A percentile compares a stretch with the other conserved stretches of the same genome.
phyloP scores from a whole-genome alignment of 2,113 vertebrate species.

The Phylloscopus trochilus region DNA sequence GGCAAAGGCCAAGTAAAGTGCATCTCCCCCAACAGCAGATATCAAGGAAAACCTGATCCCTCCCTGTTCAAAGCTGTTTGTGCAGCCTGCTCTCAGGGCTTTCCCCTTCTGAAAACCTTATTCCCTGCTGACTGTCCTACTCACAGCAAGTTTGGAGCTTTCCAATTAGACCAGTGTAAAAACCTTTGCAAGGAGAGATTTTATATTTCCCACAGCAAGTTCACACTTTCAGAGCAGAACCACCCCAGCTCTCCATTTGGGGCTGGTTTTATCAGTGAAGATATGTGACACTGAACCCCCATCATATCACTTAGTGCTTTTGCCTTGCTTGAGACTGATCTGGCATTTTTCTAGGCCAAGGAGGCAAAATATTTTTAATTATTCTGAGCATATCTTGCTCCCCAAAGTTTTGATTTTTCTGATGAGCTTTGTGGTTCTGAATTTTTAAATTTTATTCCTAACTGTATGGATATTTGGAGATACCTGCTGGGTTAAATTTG shows the following conservation, averaged over 20 bases:
- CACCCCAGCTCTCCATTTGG: background rate
- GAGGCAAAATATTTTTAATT: constrained; percentile 8
- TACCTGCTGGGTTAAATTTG: background rate
- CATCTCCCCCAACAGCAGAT: background rate
- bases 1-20: background rate
- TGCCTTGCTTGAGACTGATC: background rate
- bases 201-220: background rate
- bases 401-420: background rate
- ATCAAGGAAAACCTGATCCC: background rate
- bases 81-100: background rate
- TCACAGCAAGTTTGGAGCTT: background rate
- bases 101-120: background rate
- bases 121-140: background rate
- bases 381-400: background rate
- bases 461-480: background rate
- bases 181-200: background rate
- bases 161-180: background rate
- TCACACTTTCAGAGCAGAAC: background rate
- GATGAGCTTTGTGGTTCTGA: background rate
- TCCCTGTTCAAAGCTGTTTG: background rate
- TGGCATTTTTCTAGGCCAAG: background rate
- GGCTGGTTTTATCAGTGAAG: background rate
- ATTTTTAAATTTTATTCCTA: background rate
- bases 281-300: background rate
- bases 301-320: background rate